These are phyloP conservation scores for Falco naumanni DNA, from an alignment of 2,797 vertebrate species.

Conservation along the genomic window DNA sequence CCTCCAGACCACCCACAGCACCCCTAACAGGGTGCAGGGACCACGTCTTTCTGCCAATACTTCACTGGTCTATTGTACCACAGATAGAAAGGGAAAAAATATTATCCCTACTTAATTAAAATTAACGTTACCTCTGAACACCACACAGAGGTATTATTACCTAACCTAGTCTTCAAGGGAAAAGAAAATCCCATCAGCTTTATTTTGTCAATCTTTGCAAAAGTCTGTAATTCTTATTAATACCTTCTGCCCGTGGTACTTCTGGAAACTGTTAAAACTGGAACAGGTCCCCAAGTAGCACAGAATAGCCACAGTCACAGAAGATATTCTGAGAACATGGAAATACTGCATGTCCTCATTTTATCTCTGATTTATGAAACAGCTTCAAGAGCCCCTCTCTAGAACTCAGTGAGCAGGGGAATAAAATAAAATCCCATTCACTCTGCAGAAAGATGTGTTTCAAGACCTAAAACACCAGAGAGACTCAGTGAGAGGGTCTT, in stretches of 20 bases:
- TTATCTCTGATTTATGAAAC: conserved; percentile 35
- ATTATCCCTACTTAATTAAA: conserved; percentile 58
- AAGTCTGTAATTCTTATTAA: conserved; percentile 60
- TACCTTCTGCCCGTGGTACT: conserved; percentile 9
- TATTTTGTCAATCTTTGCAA: conserved; percentile 61
- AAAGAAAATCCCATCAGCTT: conserved; percentile 59
- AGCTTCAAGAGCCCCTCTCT: not conserved
- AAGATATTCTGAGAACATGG: conserved; percentile 33
- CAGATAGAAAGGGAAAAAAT: not conserved
- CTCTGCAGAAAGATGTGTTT: not conserved
- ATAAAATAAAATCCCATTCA: not conserved
- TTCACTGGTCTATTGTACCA: not conserved
- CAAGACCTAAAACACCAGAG: not conserved
- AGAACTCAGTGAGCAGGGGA: not conserved
- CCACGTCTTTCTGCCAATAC: not conserved
- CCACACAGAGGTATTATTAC: conserved; percentile 21
- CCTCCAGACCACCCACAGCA: not conserved
- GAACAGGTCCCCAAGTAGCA: conserved; percentile 58
- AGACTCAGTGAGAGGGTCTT: not conserved
- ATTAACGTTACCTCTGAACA: conserved; percentile 43
- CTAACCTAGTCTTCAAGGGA: conserved; percentile 26
- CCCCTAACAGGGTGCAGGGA: rapidly evolving
- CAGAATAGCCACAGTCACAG: conserved; percentile 32
- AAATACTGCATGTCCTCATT: conserved; percentile 36
- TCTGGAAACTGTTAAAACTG: conserved; percentile 47